Evolutionary conservation across 2,113 vertebrate species (phyloP), one percentile per base, ranked within the genome.

Genomic region (Setophaga petechia): DNA sequence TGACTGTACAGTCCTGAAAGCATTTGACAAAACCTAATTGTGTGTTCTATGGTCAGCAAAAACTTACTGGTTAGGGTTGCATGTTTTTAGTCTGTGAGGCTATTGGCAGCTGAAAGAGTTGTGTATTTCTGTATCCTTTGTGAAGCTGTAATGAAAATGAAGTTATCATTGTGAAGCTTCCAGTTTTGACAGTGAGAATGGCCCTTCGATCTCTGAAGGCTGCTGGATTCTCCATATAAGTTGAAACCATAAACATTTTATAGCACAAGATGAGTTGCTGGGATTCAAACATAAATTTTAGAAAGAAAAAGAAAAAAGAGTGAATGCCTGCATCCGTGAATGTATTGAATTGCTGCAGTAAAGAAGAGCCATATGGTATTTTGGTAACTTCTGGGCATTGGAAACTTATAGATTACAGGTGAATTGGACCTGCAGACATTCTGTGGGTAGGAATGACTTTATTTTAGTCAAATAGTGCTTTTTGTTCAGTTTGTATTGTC

Each of bases 101-200:
- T 97, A 52, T 92, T 94, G 83, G 68, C 44, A 87, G 23, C 83
- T 73, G 28, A 31, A 46, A 51, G 57, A 69, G 35, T 80, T 87
- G 59, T 19, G 37, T 54, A 27, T 87, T 92, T 89, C 61, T 83
- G 0, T 47, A n/a, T 68, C 41, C 80, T 78, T 39, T 94, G 84
- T 94, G 77, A 94, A 93, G 66, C 69, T 37, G 58, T 88, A 72
- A 72, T 91, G 92, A 93, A 95, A 91, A 89, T 89, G 49, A 95
- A 96, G 88, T 69, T 89, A 9, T 91, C 20, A 23, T 78, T 76
- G 33, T 87, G 93, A 92, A 95, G 59, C 51, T 94, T 94, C 62
- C 19, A 31, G 69, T 85, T 96, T 84, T 97, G 79, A 84, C 63
- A 87, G 43, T 86, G 69, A 81, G 89, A 97, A 87, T 39, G 91